These are phyloP conservation scores for Tachuris rubrigastra DNA, from an alignment of 2,113 vertebrate genomes.

Conservation along the genomic window DNA sequence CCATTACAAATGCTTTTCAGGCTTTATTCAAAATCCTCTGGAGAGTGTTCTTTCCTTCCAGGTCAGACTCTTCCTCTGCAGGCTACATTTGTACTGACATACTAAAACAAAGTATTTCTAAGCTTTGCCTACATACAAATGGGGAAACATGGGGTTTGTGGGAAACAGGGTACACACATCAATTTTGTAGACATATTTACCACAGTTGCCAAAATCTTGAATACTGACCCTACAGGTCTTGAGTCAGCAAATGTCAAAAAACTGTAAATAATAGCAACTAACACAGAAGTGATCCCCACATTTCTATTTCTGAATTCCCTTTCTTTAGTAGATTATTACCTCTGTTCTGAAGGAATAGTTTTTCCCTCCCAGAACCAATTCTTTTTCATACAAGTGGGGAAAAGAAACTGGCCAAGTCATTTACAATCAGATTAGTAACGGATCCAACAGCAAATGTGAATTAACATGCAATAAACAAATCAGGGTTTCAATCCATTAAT, in stretches of 20 bases:
- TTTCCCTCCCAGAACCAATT: not conserved
- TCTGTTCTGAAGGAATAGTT: not conserved
- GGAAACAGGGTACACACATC: not conserved
- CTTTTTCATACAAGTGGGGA: not conserved
- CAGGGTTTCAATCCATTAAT: not conserved
- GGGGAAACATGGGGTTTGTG: not conserved
- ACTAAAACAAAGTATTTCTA: not conserved
- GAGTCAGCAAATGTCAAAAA: not conserved
- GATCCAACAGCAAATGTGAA: not conserved
- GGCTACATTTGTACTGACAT: not conserved
- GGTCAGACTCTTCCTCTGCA: not conserved
- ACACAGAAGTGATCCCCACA: not conserved
- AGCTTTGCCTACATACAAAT: not conserved
- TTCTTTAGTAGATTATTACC: not conserved
- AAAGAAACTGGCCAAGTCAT: not conserved
- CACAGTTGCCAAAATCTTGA: not conserved
- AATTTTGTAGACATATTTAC: not conserved
- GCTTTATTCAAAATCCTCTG: not conserved
- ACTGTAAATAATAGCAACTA: not conserved
- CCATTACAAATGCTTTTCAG: not conserved
- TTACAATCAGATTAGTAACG: not conserved
- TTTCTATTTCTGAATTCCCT: not conserved
- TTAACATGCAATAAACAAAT: not conserved
- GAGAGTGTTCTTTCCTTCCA: not conserved
- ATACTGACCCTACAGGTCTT: not conserved